Percentiles rank a stretch among this genome's conserved stretches.
Evolutionary conservation across 2,888 invertebrate genomes (phyloP).

Genomic region (Caenorhabditis japonica): DNA sequence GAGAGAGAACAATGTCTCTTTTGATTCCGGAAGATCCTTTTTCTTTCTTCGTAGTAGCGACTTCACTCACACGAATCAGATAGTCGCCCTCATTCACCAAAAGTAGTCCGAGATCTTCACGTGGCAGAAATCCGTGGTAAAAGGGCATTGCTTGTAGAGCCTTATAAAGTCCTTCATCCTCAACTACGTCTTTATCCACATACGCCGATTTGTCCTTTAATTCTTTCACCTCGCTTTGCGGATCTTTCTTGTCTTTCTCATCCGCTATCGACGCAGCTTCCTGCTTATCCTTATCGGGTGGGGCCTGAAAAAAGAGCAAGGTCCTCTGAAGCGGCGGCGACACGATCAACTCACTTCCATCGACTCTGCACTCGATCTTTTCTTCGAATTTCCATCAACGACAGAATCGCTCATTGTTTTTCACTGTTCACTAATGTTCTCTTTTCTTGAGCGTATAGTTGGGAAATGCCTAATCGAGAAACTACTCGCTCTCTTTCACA

Average conservation of each 20-base stretch:
- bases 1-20: slow-evolving; percentile 37
- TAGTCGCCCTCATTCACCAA: slow-evolving; percentile 44
- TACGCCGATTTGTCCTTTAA: slow-evolving; percentile 13
- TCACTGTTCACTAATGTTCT: slow-evolving; percentile 50
- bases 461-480: no score
- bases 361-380: no score
- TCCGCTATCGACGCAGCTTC: background rate
- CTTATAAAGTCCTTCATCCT: slow-evolving; percentile 33
- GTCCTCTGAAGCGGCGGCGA: no score
- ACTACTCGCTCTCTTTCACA: no score
- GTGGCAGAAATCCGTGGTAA: slow-evolving; percentile 50
- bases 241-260: slow-evolving; percentile 14
- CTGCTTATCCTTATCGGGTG: no score
- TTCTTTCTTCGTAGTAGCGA: slow-evolving; percentile 23
- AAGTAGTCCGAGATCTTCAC: slow-evolving; percentile 33
- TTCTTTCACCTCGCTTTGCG: slow-evolving; percentile 8
- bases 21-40: slow-evolving; percentile 24
- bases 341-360: no score
- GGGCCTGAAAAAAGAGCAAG: no score
- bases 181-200: slow-evolving; percentile 31
- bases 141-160: slow-evolving; percentile 31
- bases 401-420: no score
- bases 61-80: slow-evolving; percentile 48
- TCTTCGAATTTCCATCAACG: no score
- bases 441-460: slow-evolving; percentile 1